Evolutionary conservation across 2,113 vertebrate species (phyloP).

Genomic region (Malurus melanocephalus): DNA sequence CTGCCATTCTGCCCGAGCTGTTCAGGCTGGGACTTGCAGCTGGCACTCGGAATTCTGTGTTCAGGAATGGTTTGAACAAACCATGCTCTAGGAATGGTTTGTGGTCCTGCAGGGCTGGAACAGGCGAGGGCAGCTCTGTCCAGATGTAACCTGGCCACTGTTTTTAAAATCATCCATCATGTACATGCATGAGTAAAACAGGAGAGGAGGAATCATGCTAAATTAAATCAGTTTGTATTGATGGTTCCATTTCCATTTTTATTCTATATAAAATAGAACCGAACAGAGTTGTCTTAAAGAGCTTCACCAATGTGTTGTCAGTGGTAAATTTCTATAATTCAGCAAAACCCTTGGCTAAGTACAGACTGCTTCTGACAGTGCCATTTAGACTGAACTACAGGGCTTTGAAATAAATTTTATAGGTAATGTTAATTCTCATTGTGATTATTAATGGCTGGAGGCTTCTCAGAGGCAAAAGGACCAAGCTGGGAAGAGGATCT

Average conservation of each 20-base stretch:
- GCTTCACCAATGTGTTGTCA: not conserved
- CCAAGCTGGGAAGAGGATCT: not conserved
- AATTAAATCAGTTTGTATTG: not conserved
- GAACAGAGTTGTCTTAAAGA: not conserved
- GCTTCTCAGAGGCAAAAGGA: not conserved
- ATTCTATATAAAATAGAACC: no score
- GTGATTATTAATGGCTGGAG: not conserved
- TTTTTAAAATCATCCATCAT: not conserved
- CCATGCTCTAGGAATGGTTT: not conserved
- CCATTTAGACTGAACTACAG: not conserved
- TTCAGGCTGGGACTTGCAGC: not conserved
- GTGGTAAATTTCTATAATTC: not conserved
- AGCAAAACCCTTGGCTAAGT: not conserved
- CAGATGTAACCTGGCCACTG: not conserved
- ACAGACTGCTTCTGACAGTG: not conserved
- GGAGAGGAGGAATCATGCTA: not conserved
- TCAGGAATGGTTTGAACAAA: not conserved
- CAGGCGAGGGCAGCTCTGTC: not conserved
- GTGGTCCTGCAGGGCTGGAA: conserved; percentile 1
- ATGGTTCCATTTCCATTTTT: not conserved
- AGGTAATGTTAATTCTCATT: not conserved
- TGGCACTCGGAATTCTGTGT: not conserved
- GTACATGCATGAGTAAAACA: not conserved
- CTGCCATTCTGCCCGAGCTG: not conserved
- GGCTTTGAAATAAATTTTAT: not conserved